Evolutionary conservation across 1,140 invertebrate species (phyloP).

Genomic region (Dysdera silvatica): DNA sequence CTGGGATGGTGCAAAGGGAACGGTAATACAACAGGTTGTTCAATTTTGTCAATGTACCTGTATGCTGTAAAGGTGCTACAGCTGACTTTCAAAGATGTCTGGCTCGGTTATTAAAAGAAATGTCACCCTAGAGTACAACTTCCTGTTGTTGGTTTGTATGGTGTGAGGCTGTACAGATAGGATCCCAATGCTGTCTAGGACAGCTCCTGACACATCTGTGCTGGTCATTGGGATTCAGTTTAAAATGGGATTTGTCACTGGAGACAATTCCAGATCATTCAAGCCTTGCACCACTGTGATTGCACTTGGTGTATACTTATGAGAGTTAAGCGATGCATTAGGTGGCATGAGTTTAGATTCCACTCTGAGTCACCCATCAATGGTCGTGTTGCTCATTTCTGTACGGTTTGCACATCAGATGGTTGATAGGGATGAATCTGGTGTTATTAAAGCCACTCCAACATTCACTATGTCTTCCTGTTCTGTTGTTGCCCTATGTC

Average conservation of each 20-base stretch:
- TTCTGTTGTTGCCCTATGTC: no score
- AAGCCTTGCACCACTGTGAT: no score
- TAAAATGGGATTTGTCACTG: not conserved
- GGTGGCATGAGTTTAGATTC: no score
- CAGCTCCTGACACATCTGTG: not conserved
- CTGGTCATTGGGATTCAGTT: not conserved
- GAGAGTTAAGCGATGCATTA: no score
- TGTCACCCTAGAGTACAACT: not conserved
- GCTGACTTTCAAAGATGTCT: constrained; percentile 48
- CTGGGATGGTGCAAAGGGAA: constrained; percentile 36
- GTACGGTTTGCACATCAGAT: no score
- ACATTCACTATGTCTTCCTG: no score
- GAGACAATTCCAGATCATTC: not conserved
- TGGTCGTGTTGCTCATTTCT: no score
- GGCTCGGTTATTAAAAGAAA: constrained; percentile 2
- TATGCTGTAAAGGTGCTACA: not conserved
- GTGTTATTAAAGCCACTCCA: no score
- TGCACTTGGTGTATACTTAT: no score
- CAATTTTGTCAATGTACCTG: no score
- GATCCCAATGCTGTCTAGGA: not conserved
- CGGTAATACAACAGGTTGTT: not conserved
- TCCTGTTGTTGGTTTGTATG: not conserved
- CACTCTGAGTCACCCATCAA: no score
- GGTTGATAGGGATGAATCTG: no score
- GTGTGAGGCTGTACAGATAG: not conserved